A percentile compares a stretch with the other conserved stretches of the same genome.
These are phyloP conservation scores for Apamea crenata DNA, from an alignment of 2,888 invertebrate species.

Conservation along the genomic window DNA sequence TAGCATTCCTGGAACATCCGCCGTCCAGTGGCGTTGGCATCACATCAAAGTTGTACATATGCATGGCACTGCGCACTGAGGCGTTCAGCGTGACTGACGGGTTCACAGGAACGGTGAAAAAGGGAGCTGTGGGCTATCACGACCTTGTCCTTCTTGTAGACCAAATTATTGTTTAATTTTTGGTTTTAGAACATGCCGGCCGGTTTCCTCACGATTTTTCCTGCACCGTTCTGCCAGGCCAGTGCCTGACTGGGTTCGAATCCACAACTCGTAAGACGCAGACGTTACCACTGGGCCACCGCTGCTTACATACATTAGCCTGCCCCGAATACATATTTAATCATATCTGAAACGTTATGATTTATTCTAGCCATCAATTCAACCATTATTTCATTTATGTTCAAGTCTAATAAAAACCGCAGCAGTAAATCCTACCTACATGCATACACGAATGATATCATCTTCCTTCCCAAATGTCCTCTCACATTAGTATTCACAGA, in stretches of 20 bases:
- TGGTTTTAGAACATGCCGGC: no score
- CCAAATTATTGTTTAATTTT: not conserved
- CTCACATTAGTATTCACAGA: constrained; percentile 31
- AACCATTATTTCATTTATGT: not conserved
- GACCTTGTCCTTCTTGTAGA: not conserved
- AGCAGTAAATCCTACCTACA: not conserved
- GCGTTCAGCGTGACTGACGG: constrained; percentile 17
- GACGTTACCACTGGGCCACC: no score
- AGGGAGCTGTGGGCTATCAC: not conserved
- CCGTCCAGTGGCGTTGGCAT: constrained; percentile 34
- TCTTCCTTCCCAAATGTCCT: constrained; percentile 24
- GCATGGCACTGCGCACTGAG: constrained; percentile 26
- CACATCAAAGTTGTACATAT: constrained; percentile 53
- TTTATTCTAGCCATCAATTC: no score
- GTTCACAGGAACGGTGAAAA: not conserved
- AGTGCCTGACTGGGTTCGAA: no score
- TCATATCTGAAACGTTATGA: no score
- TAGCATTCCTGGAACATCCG: constrained; percentile 50
- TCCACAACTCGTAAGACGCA: no score
- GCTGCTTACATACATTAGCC: no score
- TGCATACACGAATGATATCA: not conserved
- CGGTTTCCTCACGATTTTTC: no score
- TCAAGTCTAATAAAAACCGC: not conserved
- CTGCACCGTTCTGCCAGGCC: no score
- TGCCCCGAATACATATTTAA: no score